Evolutionary conservation across 2,113 vertebrate genomes (phyloP).

Genomic region (Eira barbara): DNA sequence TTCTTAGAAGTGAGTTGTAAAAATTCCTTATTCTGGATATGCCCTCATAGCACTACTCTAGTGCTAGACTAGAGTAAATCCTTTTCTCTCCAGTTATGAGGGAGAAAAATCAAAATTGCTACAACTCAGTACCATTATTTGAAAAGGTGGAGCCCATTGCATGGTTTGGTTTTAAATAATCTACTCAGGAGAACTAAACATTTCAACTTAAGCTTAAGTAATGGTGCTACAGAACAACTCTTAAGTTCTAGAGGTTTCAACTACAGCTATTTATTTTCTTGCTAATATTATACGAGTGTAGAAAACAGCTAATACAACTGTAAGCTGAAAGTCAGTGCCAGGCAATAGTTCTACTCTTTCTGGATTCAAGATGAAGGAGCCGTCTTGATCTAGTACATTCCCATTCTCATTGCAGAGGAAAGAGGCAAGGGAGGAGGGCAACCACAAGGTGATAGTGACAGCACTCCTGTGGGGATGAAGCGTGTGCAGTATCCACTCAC

Average conservation of each 20-base stretch:
- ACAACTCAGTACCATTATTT: neutral
- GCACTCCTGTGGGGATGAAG: neutral
- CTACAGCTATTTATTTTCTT: neutral
- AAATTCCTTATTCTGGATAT: neutral
- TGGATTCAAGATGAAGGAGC: neutral
- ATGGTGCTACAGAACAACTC: neutral
- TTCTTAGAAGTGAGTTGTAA: neutral
- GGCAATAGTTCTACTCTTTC: neutral
- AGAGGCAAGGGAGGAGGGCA: neutral
- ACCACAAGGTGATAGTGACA: rapidly evolving
- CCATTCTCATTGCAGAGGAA: neutral
- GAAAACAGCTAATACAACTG: neutral
- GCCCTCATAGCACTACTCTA: neutral
- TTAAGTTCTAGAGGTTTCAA: neutral
- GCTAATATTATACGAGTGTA: rapidly evolving
- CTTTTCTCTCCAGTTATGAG: neutral
- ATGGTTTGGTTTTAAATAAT: neutral
- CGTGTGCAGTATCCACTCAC: neutral
- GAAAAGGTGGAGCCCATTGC: neutral
- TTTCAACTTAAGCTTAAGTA: neutral
- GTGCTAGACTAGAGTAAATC: neutral
- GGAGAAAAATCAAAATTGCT: neutral
- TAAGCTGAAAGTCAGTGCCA: neutral
- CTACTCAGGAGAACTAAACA: neutral
- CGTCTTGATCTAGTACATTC: rapidly evolving